phyloP scores from a whole-genome alignment of 1,140 invertebrate genomes.

The Microplitis mediator region DNA sequence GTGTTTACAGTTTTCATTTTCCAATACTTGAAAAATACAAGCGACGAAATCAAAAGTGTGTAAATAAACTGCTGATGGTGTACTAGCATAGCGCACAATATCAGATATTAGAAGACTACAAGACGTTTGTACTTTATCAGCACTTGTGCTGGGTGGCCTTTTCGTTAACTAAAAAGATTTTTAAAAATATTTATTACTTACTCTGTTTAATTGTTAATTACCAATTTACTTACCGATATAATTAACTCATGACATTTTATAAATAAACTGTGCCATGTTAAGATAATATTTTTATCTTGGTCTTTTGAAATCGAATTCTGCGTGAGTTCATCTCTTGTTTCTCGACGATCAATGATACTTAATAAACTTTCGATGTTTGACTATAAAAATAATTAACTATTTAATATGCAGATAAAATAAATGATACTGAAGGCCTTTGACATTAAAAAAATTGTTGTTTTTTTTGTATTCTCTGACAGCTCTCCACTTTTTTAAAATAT shows the following conservation, averaged over 20 bases:
- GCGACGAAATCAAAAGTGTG: constrained; percentile 33
- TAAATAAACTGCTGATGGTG: constrained; percentile 27
- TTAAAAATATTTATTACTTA: not conserved
- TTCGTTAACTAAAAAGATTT: not conserved
- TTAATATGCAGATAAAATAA: no score
- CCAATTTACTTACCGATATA: constrained; percentile 33
- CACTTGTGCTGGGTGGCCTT: not conserved
- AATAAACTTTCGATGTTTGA: not conserved
- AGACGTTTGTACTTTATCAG: no score
- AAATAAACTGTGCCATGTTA: constrained; percentile 40
- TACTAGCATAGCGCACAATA: constrained; percentile 35
- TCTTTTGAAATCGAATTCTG: constrained; percentile 24
- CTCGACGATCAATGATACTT: not conserved
- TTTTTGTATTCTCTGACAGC: no score
- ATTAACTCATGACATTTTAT: constrained; percentile 38
- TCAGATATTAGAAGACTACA: not conserved
- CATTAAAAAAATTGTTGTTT: no score
- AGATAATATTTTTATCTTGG: not conserved
- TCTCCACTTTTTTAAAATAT: no score
- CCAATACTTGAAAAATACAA: constrained; percentile 39
- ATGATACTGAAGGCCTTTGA: no score
- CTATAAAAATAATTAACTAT: no score
- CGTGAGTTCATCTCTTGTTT: constrained; percentile 35
- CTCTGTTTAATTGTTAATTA: not conserved
- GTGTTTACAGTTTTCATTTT: constrained; percentile 28